A percentile compares a stretch with the other conserved stretches of the same genome.
Evolutionary conservation across 2,888 invertebrate genomes (phyloP).

Genomic region (Aricia artaxerxes): DNA sequence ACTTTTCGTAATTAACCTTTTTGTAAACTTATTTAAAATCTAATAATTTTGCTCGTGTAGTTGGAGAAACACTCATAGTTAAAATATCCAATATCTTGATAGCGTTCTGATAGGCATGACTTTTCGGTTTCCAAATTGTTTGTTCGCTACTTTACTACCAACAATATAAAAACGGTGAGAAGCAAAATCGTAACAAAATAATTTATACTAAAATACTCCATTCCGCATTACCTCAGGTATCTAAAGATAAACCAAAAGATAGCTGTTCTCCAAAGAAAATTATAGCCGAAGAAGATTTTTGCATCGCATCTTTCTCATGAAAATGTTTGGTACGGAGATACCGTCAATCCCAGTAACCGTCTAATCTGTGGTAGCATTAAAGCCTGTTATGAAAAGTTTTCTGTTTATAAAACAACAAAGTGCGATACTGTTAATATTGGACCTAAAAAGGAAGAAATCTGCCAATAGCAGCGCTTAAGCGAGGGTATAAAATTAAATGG

Average conservation of each 20-base stretch:
- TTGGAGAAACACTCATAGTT: neutral
- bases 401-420: constrained; percentile 60
- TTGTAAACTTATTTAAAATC: neutral
- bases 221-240: too few species aligned
- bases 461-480: constrained; percentile 77
- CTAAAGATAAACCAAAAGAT: too few species aligned
- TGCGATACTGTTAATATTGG: constrained; percentile 71
- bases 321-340: neutral
- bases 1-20: too few species aligned
- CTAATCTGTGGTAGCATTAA: neutral
- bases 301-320: neutral
- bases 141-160: too few species aligned
- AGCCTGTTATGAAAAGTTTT: constrained; percentile 47
- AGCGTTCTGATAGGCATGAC: neutral
- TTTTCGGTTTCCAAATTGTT: neutral
- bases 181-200: neutral
- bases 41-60: neutral
- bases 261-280: too few species aligned
- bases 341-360: neutral
- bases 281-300: neutral
- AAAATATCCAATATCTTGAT: neutral
- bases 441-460: constrained; percentile 71
- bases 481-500: constrained; percentile 78
- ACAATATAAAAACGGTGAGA: neutral
- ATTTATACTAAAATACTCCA: too few species aligned